phyloP scores from a whole-genome alignment of 2,888 invertebrate genomes.

The Limenitis camilla region DNA sequence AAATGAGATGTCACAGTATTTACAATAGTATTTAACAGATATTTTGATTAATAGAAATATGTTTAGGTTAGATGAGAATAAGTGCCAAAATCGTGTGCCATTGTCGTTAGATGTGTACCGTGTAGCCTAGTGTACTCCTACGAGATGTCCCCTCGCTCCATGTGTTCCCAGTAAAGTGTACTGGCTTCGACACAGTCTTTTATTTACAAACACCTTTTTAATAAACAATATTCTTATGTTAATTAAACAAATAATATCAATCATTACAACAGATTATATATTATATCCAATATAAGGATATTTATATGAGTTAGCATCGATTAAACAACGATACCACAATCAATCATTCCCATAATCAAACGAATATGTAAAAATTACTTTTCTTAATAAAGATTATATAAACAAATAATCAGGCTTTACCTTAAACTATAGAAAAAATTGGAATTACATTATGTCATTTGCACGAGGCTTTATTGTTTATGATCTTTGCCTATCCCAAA shows the following conservation, averaged over 20 bases:
- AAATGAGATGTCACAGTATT: too few relatives aligned
- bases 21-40: not conserved
- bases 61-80: slow-evolving; percentile 2
- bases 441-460: too few relatives aligned
- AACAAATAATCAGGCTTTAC: not conserved
- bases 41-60: slow-evolving; percentile 7
- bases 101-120: slow-evolving; percentile 3
- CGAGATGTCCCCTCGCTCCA: slow-evolving; percentile 13
- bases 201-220: not conserved
- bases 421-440: not conserved
- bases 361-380: too few relatives aligned
- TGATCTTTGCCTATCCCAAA: too few relatives aligned
- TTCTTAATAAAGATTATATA: too few relatives aligned
- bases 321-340: too few relatives aligned
- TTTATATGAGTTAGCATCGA: too few relatives aligned
- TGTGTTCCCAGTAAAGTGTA: slow-evolving; percentile 18
- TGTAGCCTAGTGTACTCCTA: not conserved
- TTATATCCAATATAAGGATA: too few relatives aligned
- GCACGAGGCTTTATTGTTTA: too few relatives aligned
- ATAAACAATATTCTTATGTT: not conserved
- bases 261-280: too few relatives aligned
- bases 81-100: slow-evolving; percentile 15
- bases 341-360: too few relatives aligned
- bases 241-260: too few relatives aligned
- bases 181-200: not conserved